These are phyloP conservation scores for Lacanobia oleracea DNA, from an alignment of 2,888 invertebrate genomes.

Conservation along the genomic window DNA sequence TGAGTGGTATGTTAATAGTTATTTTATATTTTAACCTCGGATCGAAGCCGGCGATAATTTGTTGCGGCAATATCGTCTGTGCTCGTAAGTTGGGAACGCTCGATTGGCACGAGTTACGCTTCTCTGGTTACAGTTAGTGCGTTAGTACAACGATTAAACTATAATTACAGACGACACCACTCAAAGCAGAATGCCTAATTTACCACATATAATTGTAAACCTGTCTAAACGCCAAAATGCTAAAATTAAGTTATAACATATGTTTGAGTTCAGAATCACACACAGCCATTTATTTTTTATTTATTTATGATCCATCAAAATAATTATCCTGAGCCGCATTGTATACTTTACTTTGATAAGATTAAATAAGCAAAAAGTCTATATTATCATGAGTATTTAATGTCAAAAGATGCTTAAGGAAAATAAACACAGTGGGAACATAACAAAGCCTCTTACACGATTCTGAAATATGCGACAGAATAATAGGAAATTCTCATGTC, in stretches of 20 bases:
- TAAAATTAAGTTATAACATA: background rate
- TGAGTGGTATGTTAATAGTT: background rate
- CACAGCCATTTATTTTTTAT: background rate
- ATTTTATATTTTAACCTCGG: background rate
- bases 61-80: background rate
- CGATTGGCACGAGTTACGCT: slow-evolving; percentile 21
- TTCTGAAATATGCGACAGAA: slow-evolving; percentile 57
- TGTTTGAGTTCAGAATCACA: background rate
- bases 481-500: slow-evolving; percentile 50
- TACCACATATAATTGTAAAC: background rate
- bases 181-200: background rate
- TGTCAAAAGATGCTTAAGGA: slow-evolving; percentile 47
- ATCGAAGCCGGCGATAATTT: slow-evolving; percentile 12
- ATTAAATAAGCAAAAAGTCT: slow-evolving; percentile 16
- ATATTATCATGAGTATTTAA: slow-evolving; percentile 41
- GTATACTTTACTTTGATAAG: background rate
- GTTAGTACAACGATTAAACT: slow-evolving; percentile 20
- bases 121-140: slow-evolving; percentile 14
- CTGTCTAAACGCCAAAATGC: background rate
- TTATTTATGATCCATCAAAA: background rate
- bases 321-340: slow-evolving; percentile 6
- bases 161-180: slow-evolving; percentile 30
- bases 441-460: slow-evolving; percentile 63
- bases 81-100: slow-evolving; percentile 5
- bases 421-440: slow-evolving; percentile 53